Base-by-base conservation (phyloP, 2,113 vertebrate species). In the Pluvianellus socialis region DNA sequence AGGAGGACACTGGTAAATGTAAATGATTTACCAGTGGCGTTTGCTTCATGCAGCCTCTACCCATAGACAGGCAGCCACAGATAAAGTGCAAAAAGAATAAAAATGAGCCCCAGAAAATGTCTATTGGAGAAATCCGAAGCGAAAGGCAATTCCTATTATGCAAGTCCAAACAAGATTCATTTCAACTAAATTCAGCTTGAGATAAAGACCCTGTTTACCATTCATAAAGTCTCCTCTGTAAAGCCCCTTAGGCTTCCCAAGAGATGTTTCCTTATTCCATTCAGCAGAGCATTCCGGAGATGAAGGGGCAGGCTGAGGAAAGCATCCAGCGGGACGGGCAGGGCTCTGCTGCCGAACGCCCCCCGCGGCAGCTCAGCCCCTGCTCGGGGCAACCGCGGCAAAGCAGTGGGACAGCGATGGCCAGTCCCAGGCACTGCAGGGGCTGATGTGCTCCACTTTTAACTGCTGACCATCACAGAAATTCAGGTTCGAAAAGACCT, bases 361-460 rank as follows among this genome's bases (percentile, higher is more conserved):
- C 44, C 14, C 50, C 28, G n/a, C 12, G 1, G 40, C 53, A 49
- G 79, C 45, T 26, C 53, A 12, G 59, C 16, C 28, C 81, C 44
- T 13, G 1, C 56, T n/a, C 17, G 0, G 0, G 24, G 81, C 11
- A 3, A 24, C 3, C 2, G 21, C 1, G 52, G 30, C 50, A 32
- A 22, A 53, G 3, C n/a, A 7, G 30, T 6, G 61, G 53, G 83
- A 47, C 19, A 9, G 22, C 0, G 26, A 24, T 42, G 50, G 73
- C 49, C 15, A 3, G 12, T 1, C 32, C 17, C 50, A 12, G 38
- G 44, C 50, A 16, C 33, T 0, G 30, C 44, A 7, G 22, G 26
- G 11, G 5, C 30, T 21, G 61, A 68, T 4, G 12, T 9, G 62
- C 47, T 50, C 33, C 12, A 3, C 6, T 66, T 67, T 59, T 24